Percentiles rank a stretch among this genome's conserved stretches.
These are phyloP conservation scores for Myotis daubentonii DNA, from an alignment of 2,797 vertebrate genomes.

Conservation along the genomic window DNA sequence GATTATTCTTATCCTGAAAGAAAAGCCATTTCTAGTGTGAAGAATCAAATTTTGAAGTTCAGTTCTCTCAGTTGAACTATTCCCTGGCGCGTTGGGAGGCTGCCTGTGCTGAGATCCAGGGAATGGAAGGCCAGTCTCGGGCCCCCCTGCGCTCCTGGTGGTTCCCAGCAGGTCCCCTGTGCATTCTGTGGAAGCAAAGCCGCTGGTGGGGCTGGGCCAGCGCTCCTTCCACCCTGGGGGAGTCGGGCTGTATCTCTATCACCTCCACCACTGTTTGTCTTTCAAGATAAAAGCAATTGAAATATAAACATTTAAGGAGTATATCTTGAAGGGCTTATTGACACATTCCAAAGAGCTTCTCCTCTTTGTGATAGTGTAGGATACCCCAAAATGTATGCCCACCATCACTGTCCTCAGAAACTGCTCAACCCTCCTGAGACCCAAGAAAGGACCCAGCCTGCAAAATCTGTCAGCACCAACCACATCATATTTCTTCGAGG, in stretches of 20 bases:
- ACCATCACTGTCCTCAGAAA: not conserved
- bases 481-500: not conserved
- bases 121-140: rapidly evolving
- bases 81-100: rapidly evolving
- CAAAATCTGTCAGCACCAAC: not conserved
- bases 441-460: not conserved
- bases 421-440: not conserved
- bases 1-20: not conserved
- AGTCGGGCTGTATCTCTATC: not conserved
- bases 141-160: rapidly evolving
- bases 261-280: not conserved
- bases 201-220: rapidly evolving
- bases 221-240: not conserved
- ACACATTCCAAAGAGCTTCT: not conserved
- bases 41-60: not conserved
- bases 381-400: not conserved
- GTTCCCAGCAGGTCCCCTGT: not conserved
- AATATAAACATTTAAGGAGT: not conserved
- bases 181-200: too few species aligned
- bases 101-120: not conserved
- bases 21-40: not conserved
- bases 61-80: not conserved
- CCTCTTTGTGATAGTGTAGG: not conserved
- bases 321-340: not conserved
- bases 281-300: not conserved